These are phyloP conservation scores for Panagrolaimus sp. DNA, from an alignment of 1,140 invertebrate genomes.

Conservation along the genomic window DNA sequence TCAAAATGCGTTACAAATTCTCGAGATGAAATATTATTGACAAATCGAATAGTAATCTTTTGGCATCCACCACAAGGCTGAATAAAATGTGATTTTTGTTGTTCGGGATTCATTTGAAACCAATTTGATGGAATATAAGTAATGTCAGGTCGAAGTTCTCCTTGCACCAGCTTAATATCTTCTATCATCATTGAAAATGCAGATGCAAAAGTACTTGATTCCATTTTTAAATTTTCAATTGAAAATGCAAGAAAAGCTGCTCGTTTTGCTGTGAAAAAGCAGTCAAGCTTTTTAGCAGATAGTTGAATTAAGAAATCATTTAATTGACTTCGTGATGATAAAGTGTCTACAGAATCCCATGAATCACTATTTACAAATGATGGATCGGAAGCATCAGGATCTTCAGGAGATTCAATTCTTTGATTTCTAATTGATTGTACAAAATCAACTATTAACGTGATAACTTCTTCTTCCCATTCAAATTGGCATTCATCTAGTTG, in stretches of 20 bases:
- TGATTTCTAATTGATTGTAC: not conserved
- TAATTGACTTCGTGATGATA: slow-evolving; percentile 1
- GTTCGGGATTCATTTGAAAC: not conserved
- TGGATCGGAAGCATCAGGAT: not conserved
- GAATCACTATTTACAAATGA: no score
- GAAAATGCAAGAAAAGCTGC: slow-evolving; percentile 29
- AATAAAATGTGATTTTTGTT: not conserved
- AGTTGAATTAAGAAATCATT: slow-evolving; percentile 20
- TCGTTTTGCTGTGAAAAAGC: slow-evolving; percentile 35
- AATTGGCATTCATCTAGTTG: slow-evolving; percentile 45
- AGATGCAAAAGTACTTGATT: not conserved
- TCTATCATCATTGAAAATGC: not conserved
- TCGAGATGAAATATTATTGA: not conserved
- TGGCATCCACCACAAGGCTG: slow-evolving; percentile 32
- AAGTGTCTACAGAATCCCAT: no score
- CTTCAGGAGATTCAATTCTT: slow-evolving; percentile 3
- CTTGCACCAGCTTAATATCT: not conserved
- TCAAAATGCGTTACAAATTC: slow-evolving; percentile 27
- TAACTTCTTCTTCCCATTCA: slow-evolving; percentile 42
- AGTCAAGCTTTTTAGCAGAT: slow-evolving; percentile 25
- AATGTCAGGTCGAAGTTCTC: not conserved
- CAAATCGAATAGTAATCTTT: slow-evolving; percentile 21
- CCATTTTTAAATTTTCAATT: slow-evolving; percentile 21
- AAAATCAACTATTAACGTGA: slow-evolving; percentile 30
- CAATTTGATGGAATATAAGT: not conserved